Evolutionary conservation across 2,888 invertebrate genomes (phyloP), one percentile per base, ranked within the genome.

Genomic region (Apotomis capreana): DNA sequence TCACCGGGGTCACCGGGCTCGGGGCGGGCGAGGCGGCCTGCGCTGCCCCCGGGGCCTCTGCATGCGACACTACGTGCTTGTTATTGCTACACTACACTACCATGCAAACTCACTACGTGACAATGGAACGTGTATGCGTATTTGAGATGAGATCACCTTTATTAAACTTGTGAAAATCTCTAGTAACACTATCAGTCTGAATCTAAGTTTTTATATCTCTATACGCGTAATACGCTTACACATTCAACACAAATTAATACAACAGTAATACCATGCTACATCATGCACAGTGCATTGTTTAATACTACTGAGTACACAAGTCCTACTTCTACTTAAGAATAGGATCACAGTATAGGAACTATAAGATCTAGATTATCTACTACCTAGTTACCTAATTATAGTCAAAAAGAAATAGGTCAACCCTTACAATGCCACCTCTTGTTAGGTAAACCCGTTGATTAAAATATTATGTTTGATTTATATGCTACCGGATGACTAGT

Each of bases 11-110:
- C 46, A 59, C 75, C 58, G 74, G 70, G 74, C 80, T 70, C 74
- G 80, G 46, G 40, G 65, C 57, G 74, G 78, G 79, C 46, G 57
- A 4, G 55, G 62, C 9, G 37, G 77, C 80, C 82, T 82, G 83
- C 79, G 78, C 81, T 81, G 80, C 81, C 81, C 79, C 44, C 12
- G 61, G 70, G 12, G 82, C 78, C 79, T 88, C 92, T 92, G 91
- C 92, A 91, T 92, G 92, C 91, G 89, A 89, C 84, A 87, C 92
- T 92, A 92, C 91, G 91, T 91, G 92, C 92, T 85, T 87, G 85
- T 90, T 90, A 90, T 81, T 81, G 76, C 87, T 89, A 90, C 83
- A 78, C 77, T 71, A 71, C 60, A 54, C 59, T 65, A 71, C 67
- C 62, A 58, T 49, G 12, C 55, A 51, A 26, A 6, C 58, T 58